Base-by-base conservation (phyloP, 2,113 vertebrate genomes). In the Monarcha castaneiventris region DNA sequence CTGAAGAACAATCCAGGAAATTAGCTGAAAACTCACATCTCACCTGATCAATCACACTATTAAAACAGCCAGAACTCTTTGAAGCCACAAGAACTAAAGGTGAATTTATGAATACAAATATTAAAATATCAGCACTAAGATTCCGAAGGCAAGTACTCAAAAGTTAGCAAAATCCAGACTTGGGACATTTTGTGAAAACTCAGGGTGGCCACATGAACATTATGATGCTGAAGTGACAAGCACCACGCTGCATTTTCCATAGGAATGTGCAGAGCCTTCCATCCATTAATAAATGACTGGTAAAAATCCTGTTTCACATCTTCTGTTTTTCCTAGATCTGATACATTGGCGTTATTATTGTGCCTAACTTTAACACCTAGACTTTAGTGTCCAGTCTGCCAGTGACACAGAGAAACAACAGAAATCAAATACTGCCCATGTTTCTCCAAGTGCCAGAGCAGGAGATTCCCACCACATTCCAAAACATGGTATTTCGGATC, bases 151-250 rank as follows among this genome's bases (percentile, higher is more conserved):
- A 52, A 74, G 13, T 43, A 55, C 30, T 67, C 39, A 39, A 29
- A 91, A 68, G 11, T 21, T 23, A 81, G 29, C 22, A 72, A 87
- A 81, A 69, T 72, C 74, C 44, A 91, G 8, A 41, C 10, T 37
- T 61, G 54, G 2, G 16, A 11, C 22, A 29, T 32, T 72, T 56
- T 46, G 7, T 49, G 41, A 85, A 39, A 51, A 26, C 43, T 76
- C 33, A 43, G 3, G 2, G 10, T 33, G 35, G 33, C 27, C 48
- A 43, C 1, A 2, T 9, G 30, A 64, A 48, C 2, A 3, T 27
- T 7, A 7, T 1, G 13, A 41, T 20, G 18, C 52, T 56, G n/a
- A 27, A 75, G 55, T 2, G n/a, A 55, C 27, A 30, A 54, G 35
- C 22, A 87, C 21, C 2, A 0, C 3, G 22, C 30, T 84, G 12